Base-by-base conservation (phyloP, 1,140 invertebrate genomes). In the Cotesia glomerata region DNA sequence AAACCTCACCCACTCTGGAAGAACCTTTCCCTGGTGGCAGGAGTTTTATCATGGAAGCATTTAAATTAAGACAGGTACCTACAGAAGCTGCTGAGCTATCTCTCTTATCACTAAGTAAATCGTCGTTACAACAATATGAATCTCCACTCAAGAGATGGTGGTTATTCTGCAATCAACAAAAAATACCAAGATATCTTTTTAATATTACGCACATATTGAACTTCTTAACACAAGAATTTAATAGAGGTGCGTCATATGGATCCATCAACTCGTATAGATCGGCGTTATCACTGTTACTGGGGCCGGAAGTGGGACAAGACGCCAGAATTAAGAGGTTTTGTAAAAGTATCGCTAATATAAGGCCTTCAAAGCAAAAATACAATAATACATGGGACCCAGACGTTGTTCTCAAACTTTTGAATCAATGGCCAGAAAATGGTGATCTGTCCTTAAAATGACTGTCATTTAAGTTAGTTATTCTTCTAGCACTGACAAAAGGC, bases 361-460 rank as follows among this genome's bases (percentile, higher is more conserved):
- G 79, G 54, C 74, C 77, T 11, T 13, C 73, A 0, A 59, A n/a
- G 13, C 71, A 74, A 16, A 76, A 70, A 51, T 81, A 81, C 71
- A 62, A 77, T 67, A 36, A 68, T 5, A 79, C 76, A n/a, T 79
- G 78, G 79, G 74, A 80, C 35, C 74, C 75, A 18, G 62, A 52
- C 35, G 52, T 75, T 2, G 77, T 81, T 5, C 62, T 81, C 16
- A 52, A 66, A 56, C 73, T 73, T 67, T 49, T 78, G 4, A 8
- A 39, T 8, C 52, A 49, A 36, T 58, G 39, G 35, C 8, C 34
- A 4, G n/a, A 34, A 16, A 76, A 76, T 72, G 49, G 62, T 13
- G 36, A 71, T n/a, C 11, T 77, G 5, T 61, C 62, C 4, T 32
- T 75, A 13, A 58, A 71, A 49, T 7, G 62, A 34, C 14, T 75